Conservation (phyloP, 2,797 vertebrate genomes). For the Gymnodraco acuticeps region DNA sequence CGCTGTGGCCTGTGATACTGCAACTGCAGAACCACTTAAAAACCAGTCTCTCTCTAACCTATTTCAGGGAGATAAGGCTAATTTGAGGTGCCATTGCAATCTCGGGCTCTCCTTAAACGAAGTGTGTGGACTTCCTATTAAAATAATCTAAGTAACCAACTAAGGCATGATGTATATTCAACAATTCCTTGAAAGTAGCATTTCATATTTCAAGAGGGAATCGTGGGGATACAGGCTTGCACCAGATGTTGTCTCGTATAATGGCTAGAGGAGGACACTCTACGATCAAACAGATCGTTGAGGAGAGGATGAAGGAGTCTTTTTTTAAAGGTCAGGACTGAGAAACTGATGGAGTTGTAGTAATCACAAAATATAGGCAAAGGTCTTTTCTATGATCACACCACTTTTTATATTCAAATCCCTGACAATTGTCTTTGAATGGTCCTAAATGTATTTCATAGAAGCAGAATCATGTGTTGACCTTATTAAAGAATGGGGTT, state of each 20-base stretch:
- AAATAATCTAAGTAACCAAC: background rate
- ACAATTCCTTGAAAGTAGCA: conserved; percentile 32
- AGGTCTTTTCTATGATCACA: conserved; percentile 63
- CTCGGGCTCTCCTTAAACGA: conserved; percentile 8
- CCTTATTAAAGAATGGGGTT: conserved; percentile 57
- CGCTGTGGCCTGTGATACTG: conserved; percentile 35
- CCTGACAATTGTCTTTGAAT: conserved; percentile 62
- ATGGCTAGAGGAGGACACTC: conserved; percentile 38
- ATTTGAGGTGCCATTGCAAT: conserved; percentile 34
- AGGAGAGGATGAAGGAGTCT: conserved; percentile 34
- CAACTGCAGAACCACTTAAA: conserved; percentile 34
- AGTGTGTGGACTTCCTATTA: conserved; percentile 12
- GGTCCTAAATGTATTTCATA: conserved; percentile 60
- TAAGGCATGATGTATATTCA: background rate
- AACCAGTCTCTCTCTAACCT: conserved; percentile 15
- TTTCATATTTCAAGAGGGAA: conserved; percentile 46
- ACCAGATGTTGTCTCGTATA: conserved; percentile 58
- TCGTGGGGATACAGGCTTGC: conserved; percentile 22
- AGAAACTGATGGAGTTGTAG: conserved; percentile 61
- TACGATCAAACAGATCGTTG: conserved; percentile 40
- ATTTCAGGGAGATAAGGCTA: conserved; percentile 33
- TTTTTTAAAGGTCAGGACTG: conserved; percentile 56
- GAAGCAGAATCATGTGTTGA: conserved; percentile 53
- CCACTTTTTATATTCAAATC: conserved; percentile 72
- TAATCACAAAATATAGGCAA: conserved; percentile 73